Base-by-base conservation (phyloP, 2,888 invertebrate genomes). In the Oscheius sp. region DNA sequence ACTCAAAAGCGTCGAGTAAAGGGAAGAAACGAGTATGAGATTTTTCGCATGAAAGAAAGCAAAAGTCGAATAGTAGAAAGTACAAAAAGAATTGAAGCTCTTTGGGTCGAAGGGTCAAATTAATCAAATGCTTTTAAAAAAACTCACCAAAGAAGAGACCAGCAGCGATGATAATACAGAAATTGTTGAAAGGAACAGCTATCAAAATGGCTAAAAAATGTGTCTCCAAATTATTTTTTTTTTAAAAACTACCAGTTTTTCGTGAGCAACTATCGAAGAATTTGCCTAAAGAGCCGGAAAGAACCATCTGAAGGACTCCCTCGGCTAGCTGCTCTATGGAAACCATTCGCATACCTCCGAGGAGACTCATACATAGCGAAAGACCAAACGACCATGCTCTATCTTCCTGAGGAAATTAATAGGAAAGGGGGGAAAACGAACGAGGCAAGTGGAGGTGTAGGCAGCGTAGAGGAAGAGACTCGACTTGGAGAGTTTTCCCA, bases 351-450 rank as follows among this genome's bases (percentile, higher is more conserved):
- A 80, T 77, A 27, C 80, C 80, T 34, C 80, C 80, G 58, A 80
- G 71, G n/a, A 77, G 50, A 46, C 75, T 72, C 80, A 80, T 80
- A 52, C 76, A 77, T 1, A 80, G 64, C 0, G 78, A 73, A 3
- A 80, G 74, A 25, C 75, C 75, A 55, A 80, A 79, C 10, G 78
- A 76, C 80, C 80, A 80, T 29, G 76, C 79, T 52, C 80, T 63
- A 34, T 80, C 80, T 72, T 80, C 80, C 80, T 80, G 53, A 57
- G 65, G 58, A 50, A 29, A 12, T 27, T 33, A 39, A 39, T 3
- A n/a, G n/a, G n/a, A n/a, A n/a, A n/a, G n/a, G n/a, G n/a, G n/a
- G n/a, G n/a, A n/a, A 39, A 52, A 75, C 75, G 61, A 29, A 79
- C 79, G 70, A 79, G 48, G 58, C 79, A 79, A 39, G 79, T 75